Evolutionary conservation across 35 echinoderm and acorn worm species (phyloP).

Genomic region (Anneissia japonica): DNA sequence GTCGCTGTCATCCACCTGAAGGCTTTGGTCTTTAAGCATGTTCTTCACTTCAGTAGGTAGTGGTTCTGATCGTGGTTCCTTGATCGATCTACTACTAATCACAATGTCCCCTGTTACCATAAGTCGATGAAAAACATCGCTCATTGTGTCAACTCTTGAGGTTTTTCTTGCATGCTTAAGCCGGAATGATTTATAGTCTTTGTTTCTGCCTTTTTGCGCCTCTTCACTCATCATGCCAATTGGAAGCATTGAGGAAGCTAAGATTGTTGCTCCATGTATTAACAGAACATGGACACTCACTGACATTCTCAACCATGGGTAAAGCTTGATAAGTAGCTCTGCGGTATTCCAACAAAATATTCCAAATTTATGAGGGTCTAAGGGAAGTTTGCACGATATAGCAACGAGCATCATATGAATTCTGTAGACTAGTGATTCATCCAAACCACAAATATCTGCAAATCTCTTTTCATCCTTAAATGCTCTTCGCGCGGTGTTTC

Average conservation of each 20-base stretch:
- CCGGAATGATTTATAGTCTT: constrained; percentile 37
- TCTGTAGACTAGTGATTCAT: constrained; percentile 31
- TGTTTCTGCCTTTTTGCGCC: constrained; percentile 41
- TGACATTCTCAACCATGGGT: constrained; percentile 55
- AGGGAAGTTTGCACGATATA: constrained; percentile 21
- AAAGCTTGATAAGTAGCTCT: constrained; percentile 27
- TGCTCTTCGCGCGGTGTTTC: constrained; percentile 56
- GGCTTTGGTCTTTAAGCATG: constrained; percentile 22
- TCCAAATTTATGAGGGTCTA: constrained; percentile 37
- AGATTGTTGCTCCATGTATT: constrained; percentile 30
- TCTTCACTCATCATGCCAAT: constrained; percentile 61
- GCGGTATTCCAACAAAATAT: constrained; percentile 35
- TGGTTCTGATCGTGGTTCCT: background rate
- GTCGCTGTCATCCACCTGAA: constrained; percentile 2
- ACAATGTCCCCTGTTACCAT: constrained; percentile 48
- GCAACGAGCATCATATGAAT: constrained; percentile 37
- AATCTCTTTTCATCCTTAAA: constrained; percentile 32
- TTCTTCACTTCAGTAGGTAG: constrained; percentile 24
- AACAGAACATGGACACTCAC: constrained; percentile 49
- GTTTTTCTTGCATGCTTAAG: constrained; percentile 27
- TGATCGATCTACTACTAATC: constrained; percentile 17
- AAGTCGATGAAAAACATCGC: constrained; percentile 38
- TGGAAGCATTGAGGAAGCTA: constrained; percentile 30
- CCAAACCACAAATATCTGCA: constrained; percentile 44
- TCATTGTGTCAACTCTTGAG: constrained; percentile 37